These are phyloP conservation scores for Drosophila varians DNA, from an alignment of 1,140 invertebrate species.

Conservation along the genomic window DNA sequence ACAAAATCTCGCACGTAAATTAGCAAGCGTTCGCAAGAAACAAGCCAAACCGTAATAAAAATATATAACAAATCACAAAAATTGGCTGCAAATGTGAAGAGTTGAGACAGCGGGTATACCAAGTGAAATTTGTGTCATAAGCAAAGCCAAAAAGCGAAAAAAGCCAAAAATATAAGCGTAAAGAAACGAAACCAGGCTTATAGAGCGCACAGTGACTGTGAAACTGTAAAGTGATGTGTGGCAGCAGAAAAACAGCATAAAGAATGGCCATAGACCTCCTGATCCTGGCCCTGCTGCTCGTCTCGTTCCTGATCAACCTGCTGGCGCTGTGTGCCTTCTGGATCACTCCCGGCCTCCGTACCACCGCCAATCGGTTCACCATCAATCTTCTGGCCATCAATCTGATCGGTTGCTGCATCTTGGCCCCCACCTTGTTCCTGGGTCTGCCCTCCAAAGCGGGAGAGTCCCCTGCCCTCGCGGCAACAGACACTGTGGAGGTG, in stretches of 20 bases:
- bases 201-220: conserved; percentile 50
- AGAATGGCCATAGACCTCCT: conserved; percentile 83
- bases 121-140: conserved; percentile 71
- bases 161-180: conserved; percentile 18
- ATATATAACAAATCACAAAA: conserved; percentile 24
- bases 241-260: conserved; percentile 37
- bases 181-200: conserved; percentile 12
- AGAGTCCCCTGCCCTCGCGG: background rate
- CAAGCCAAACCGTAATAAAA: conserved; percentile 41
- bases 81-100: conserved; percentile 49
- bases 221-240: conserved; percentile 77
- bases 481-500: conserved; percentile 64
- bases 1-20: conserved; percentile 71
- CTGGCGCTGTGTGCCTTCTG: conserved; percentile 82
- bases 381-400: conserved; percentile 83
- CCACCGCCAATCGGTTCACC: conserved; percentile 83
- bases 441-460: conserved; percentile 35
- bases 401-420: conserved; percentile 77
- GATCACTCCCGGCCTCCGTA: conserved; percentile 80
- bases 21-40: conserved; percentile 80
- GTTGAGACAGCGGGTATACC: conserved; percentile 45
- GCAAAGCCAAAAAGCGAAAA: conserved; percentile 30
- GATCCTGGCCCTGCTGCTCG: conserved; percentile 77
- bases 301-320: conserved; percentile 82
- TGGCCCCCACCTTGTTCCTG: conserved; percentile 77